Percentiles rank a stretch among this genome's conserved stretches.
These are phyloP conservation scores for Cydia splendana DNA, from an alignment of 1,140 invertebrate species.

Conservation along the genomic window DNA sequence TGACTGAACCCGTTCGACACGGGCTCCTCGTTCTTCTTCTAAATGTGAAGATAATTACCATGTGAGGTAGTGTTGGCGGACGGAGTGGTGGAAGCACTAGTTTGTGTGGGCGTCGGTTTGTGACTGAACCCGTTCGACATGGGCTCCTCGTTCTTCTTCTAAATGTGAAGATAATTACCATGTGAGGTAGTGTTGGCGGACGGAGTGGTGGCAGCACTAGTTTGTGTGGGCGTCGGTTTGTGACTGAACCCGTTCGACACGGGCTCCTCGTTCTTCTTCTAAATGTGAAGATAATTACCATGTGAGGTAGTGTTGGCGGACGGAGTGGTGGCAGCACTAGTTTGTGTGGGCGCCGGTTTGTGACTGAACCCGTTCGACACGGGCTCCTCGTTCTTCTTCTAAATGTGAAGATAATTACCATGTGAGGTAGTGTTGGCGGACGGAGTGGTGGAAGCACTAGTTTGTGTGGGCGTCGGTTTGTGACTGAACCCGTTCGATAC, in stretches of 20 bases:
- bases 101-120: constrained; percentile 43
- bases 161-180: too few relatives aligned
- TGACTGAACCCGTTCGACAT: constrained; percentile 59
- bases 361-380: constrained; percentile 59
- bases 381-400: too few relatives aligned
- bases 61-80: constrained; percentile 65
- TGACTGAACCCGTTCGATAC: constrained; percentile 60
- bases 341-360: constrained; percentile 43
- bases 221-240: constrained; percentile 43
- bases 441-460: constrained; percentile 53
- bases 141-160: too few relatives aligned
- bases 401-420: too few relatives aligned
- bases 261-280: too few relatives aligned
- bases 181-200: constrained; percentile 65
- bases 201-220: constrained; percentile 53
- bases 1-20: constrained; percentile 59
- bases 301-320: constrained; percentile 65
- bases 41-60: too few relatives aligned
- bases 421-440: constrained; percentile 65
- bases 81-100: constrained; percentile 53
- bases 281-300: too few relatives aligned
- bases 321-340: constrained; percentile 53
- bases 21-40: too few relatives aligned
- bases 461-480: constrained; percentile 43
- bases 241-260: constrained; percentile 59